These are phyloP conservation scores for Oreochromis aureus DNA, from an alignment of 2,113 vertebrate genomes.

Conservation along the genomic window DNA sequence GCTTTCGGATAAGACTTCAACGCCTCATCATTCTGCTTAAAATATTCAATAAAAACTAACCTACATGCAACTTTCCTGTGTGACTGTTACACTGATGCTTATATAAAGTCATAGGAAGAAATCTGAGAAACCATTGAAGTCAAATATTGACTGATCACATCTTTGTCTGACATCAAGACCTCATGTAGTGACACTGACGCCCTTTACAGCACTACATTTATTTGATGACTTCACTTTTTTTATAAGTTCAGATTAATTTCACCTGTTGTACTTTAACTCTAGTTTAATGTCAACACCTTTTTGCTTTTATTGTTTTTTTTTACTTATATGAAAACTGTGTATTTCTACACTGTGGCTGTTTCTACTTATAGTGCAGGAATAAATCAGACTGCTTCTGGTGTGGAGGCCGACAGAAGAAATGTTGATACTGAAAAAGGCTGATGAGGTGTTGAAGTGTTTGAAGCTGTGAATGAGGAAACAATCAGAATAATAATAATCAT, in stretches of 20 bases:
- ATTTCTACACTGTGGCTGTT: background rate
- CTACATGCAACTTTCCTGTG: accelerated
- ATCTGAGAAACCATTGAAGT: accelerated
- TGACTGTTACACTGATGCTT: background rate
- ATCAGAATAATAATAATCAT: background rate
- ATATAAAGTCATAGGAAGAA: background rate
- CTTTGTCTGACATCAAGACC: background rate
- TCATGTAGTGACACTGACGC: background rate
- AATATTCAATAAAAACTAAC: background rate
- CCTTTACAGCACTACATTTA: no score
- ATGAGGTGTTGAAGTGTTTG: background rate
- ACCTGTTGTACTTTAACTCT: background rate
- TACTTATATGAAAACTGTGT: background rate
- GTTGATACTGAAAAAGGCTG: background rate
- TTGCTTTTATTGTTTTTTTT: background rate
- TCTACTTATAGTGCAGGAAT: background rate
- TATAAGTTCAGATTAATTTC: background rate
- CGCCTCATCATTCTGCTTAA: accelerated
- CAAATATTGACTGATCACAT: background rate
- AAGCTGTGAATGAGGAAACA: background rate
- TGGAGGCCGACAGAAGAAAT: background rate
- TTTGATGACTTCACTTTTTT: background rate
- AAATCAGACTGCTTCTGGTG: background rate
- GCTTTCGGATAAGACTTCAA: background rate
- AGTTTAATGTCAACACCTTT: background rate